Conservation (phyloP, 2,888 invertebrate genomes). For the Volucella inflata region DNA sequence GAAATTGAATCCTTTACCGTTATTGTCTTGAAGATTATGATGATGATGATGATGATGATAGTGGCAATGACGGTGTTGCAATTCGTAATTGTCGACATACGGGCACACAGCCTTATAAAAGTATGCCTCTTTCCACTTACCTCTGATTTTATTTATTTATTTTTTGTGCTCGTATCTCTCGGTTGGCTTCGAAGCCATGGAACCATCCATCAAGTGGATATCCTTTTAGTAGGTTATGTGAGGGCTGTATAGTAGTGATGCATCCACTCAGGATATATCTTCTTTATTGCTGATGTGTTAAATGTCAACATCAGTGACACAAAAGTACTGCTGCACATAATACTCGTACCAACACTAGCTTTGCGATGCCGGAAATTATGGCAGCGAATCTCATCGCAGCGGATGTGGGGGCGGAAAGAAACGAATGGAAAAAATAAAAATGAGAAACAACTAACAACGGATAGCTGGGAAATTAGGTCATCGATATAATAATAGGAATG, state of each 20-base stretch:
- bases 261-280: conserved; percentile 57
- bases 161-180: no score
- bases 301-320: conserved; percentile 71
- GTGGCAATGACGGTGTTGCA: conserved; percentile 12
- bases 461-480: conserved; percentile 58
- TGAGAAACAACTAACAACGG: conserved; percentile 12
- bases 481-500: conserved; percentile 65
- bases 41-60: conserved; percentile 24
- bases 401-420: neutral
- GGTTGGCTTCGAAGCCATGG: neutral
- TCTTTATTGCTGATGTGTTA: conserved; percentile 74
- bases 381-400: conserved; percentile 26
- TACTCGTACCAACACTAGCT: conserved; percentile 44
- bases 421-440: neutral
- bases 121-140: conserved; percentile 23
- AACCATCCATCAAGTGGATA: conserved; percentile 1
- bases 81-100: neutral
- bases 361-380: conserved; percentile 68
- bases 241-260: conserved; percentile 33
- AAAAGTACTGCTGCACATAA: conserved; percentile 64
- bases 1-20: conserved; percentile 33
- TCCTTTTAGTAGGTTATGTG: conserved; percentile 25
- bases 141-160: neutral
- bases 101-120: neutral
- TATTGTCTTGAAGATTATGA: conserved; percentile 37